phyloP scores from a whole-genome alignment of 2,888 invertebrate species.

The Taenaris catops region DNA sequence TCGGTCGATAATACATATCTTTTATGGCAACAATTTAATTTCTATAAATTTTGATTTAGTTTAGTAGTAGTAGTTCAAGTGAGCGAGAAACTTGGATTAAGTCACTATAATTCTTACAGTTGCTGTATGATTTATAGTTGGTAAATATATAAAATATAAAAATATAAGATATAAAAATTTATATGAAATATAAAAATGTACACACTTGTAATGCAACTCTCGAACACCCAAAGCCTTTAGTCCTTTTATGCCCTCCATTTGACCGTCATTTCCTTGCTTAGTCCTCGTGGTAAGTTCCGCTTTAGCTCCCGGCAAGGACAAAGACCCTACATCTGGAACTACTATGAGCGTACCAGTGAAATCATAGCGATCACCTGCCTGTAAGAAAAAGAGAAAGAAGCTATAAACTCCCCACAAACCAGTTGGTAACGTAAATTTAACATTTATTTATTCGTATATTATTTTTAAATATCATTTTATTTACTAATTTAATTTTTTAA shows the following conservation, averaged over 20 bases:
- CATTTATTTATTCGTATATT: too few species aligned
- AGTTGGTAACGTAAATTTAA: too few species aligned
- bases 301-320: conserved; percentile 92
- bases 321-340: conserved; percentile 95
- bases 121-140: background rate
- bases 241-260: conserved; percentile 92
- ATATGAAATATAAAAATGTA: conserved; percentile 1
- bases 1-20: too few species aligned
- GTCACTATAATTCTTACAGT: too few species aligned
- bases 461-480: too few species aligned
- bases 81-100: too few species aligned
- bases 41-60: too few species aligned
- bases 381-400: too few species aligned
- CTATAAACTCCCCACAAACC: too few species aligned
- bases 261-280: conserved; percentile 84
- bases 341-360: conserved; percentile 98
- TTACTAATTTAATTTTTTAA: too few species aligned
- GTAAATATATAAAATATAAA: background rate
- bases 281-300: conserved; percentile 90
- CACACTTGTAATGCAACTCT: conserved; percentile 73
- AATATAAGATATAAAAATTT: background rate
- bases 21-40: too few species aligned
- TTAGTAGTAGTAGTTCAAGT: too few species aligned
- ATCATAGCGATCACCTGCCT: conserved; percentile 90
- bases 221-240: conserved; percentile 83